Conservation (phyloP, 2,113 vertebrate species). For the Arothron firmamentum region DNA sequence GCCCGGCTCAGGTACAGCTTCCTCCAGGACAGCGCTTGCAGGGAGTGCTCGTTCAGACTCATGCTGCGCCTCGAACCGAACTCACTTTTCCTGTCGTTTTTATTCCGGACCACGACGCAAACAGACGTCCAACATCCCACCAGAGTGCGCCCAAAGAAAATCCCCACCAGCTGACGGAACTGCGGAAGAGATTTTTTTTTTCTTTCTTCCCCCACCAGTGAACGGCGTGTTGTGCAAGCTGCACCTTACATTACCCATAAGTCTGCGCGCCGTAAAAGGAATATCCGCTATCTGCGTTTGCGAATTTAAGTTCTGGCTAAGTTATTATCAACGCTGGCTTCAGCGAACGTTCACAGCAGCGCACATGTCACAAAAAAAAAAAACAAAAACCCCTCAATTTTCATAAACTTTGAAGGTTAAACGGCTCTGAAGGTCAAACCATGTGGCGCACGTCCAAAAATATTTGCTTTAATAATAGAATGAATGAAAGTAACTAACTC, state of each 20-base stretch:
- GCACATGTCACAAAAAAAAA: background rate
- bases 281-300: slow-evolving; percentile 36
- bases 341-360: background rate
- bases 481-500: slow-evolving; percentile 15
- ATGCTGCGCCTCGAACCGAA: slow-evolving; percentile 31
- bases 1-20: slow-evolving; percentile 95
- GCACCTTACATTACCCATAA: slow-evolving; percentile 72
- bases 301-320: background rate
- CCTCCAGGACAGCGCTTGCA: slow-evolving; percentile 96
- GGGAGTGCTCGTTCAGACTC: slow-evolving; percentile 88
- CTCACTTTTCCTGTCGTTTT: slow-evolving; percentile 2
- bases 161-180: slow-evolving; percentile 26
- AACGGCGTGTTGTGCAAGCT: slow-evolving; percentile 56
- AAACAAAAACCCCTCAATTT: background rate
- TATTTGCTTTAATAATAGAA: background rate
- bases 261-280: slow-evolving; percentile 46
- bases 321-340: background rate
- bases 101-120: slow-evolving; percentile 4
- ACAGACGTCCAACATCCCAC: slow-evolving; percentile 29
- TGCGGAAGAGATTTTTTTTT: slow-evolving; percentile 37
- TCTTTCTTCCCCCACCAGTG: slow-evolving; percentile 46
- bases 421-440: background rate
- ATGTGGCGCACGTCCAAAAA: slow-evolving; percentile 3
- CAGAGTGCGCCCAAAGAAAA: slow-evolving; percentile 5
- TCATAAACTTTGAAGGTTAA: too few species aligned